Conservation (phyloP, 1,140 invertebrate species). For the Laupala kohalensis region DNA sequence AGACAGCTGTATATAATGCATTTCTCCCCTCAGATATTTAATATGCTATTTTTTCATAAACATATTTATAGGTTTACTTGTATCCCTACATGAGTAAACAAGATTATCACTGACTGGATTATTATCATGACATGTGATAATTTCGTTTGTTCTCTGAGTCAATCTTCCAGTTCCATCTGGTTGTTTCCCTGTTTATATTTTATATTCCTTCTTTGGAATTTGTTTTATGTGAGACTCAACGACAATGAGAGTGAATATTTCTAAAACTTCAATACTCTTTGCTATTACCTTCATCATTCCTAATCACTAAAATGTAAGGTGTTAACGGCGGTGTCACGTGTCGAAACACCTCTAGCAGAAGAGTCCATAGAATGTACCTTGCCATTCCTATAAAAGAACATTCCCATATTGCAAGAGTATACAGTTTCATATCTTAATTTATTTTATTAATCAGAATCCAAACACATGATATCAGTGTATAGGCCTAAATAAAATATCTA, state of each 20-base stretch:
- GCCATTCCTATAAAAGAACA: neutral
- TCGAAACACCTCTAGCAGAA: neutral
- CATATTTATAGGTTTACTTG: neutral
- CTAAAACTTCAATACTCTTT: neutral
- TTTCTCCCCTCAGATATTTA: neutral
- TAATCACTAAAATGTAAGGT: neutral
- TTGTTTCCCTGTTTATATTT: neutral
- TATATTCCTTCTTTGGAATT: neutral
- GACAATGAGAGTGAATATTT: neutral
- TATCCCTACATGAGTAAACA: neutral
- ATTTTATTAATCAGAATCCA: neutral
- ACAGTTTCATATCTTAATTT: neutral
- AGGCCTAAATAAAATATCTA: neutral
- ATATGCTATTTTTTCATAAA: neutral
- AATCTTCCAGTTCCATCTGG: neutral
- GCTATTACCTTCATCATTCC: neutral
- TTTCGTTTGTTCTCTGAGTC: neutral
- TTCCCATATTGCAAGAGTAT: neutral
- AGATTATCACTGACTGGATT: neutral
- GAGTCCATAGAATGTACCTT: neutral
- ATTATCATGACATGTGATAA: neutral
- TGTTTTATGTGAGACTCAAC: neutral
- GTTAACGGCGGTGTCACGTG: neutral
- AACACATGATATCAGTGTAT: neutral
- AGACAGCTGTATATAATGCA: slow-evolving; percentile 31